Evolutionary conservation across 2,797 vertebrate genomes (phyloP), one percentile per base, ranked within the genome.

Genomic region (Dallia pectoralis): DNA sequence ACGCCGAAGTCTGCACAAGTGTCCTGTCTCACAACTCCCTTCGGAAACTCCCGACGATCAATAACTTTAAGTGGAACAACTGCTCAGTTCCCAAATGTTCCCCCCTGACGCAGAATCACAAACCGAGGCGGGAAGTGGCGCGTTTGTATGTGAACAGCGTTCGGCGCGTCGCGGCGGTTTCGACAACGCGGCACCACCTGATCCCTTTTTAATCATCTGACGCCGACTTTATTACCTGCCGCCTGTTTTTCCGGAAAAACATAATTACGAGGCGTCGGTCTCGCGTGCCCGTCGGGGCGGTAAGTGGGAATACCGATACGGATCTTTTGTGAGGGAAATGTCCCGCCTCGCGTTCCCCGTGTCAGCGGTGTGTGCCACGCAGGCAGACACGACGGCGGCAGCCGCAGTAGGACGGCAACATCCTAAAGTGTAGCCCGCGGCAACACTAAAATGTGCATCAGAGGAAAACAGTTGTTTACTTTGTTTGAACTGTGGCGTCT

Each of bases 381-480:
- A 63, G 80, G n/a, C 51, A 53, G 51, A 18, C 11, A 67, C n/a
- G 0, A 67, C n/a, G 0, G 22, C 11, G 14, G 84, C 92, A 91
- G 87, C 87, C 92, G 90, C 86, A 88, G 89, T 85, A 88, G 87
- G 82, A 89, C 87, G 84, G 93, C 88, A 94, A 91, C 90, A 88
- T 36, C 33, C 33, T 36, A 7, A 36, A 36, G 33, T 36, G 33
- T 94, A 91, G 94, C 96, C 96, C 95, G 88, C 87, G 96, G 96
- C 95, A 88, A 92, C 92, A 93, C 94, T 96, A 95, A 96, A 95
- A 91, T 91, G 94, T 91, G 92, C 93, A 93, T 95, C 94, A 94
- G 91, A 95, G 94, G 94, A 94, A 95, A 96, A 93, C 92, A 91
- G 93, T 95, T 95, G 94, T 96, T 96, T 94, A 94, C 95, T 93